Conservation (phyloP, 2,888 invertebrate species). For the Nomada fabriciana region DNA sequence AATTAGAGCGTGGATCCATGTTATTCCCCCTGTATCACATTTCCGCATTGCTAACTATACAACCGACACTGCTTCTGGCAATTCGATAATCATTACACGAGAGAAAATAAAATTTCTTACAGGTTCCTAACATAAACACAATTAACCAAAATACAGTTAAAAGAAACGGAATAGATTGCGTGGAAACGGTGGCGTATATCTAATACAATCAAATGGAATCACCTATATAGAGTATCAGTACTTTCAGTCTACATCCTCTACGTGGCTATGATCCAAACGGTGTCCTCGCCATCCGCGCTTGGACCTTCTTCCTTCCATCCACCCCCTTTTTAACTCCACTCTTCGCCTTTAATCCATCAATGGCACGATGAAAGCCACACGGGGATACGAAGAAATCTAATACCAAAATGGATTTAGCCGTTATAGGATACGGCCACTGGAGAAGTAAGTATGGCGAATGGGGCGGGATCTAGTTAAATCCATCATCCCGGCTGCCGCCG, state of each 20-base stretch:
- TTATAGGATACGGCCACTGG: slow-evolving; percentile 69
- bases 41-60: too few relatives aligned
- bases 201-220: slow-evolving; percentile 50
- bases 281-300: slow-evolving; percentile 45
- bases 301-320: slow-evolving; percentile 42
- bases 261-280: slow-evolving; percentile 69
- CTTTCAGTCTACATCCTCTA: slow-evolving; percentile 43
- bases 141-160: neutral
- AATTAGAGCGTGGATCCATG: too few relatives aligned
- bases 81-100: neutral
- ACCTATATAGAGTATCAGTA: slow-evolving; percentile 54
- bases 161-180: slow-evolving; percentile 39
- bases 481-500: slow-evolving; percentile 64
- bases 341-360: slow-evolving; percentile 75
- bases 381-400: slow-evolving; percentile 76
- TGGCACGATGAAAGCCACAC: slow-evolving; percentile 72
- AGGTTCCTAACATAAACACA: neutral
- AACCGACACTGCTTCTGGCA: too few relatives aligned
- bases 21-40: too few relatives aligned
- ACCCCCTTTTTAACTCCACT: slow-evolving; percentile 42
- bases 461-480: slow-evolving; percentile 65
- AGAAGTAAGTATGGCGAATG: slow-evolving; percentile 66
- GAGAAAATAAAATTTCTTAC: neutral
- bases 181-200: slow-evolving; percentile 41
- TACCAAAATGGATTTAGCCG: slow-evolving; percentile 78